Evolutionary conservation across 2,888 invertebrate genomes (phyloP), one percentile per base, ranked within the genome.

Genomic region (Hyposoter dolosus): DNA sequence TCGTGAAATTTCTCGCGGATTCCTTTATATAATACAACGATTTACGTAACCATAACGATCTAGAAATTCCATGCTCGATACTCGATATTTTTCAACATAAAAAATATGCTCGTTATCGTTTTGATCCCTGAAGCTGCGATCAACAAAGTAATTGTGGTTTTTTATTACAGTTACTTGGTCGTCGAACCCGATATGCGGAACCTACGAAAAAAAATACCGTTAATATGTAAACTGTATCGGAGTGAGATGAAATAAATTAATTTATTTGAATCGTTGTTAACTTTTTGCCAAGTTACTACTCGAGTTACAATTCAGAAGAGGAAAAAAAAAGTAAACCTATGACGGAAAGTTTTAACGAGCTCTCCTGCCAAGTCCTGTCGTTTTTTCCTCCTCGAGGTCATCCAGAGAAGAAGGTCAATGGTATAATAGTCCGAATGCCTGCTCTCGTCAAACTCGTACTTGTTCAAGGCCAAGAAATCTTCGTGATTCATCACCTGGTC

Each of bases 11-110:
- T 56, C 9, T 35, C 47, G 23, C 66, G 43, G 82, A 74, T 84
- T 47, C 32, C 12, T 75, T 82, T 77, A 80, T 69, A 28, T 60
- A 71, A 74, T 75, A 86, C 87, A 88, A 89, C 89, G 85, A 90
- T 85, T 69, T 68, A 68, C 81, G 71, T 65, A 84, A 89, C 86
- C 89, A 90, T 88, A 88, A 86, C 87, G 88, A 89, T 89, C 87
- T 85, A 84, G 89, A 89, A 89, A 65, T 87, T 89, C 88, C 87
- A 65, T 90, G 88, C 89, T 90, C 88, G 74, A 74, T 75, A 56
- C 68, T 68, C 56, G 86, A 50, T 89, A 89, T 89, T 89, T 88
- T 79, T 88, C 87, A 88, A 88, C 45, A 32, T 74, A 28, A 56
- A 47, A 47, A 50, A 45, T 40, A 40, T 3, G 10, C 7, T 17